Base-by-base conservation (phyloP, 2,888 invertebrate genomes). In the Zygogramma bicolorata region DNA sequence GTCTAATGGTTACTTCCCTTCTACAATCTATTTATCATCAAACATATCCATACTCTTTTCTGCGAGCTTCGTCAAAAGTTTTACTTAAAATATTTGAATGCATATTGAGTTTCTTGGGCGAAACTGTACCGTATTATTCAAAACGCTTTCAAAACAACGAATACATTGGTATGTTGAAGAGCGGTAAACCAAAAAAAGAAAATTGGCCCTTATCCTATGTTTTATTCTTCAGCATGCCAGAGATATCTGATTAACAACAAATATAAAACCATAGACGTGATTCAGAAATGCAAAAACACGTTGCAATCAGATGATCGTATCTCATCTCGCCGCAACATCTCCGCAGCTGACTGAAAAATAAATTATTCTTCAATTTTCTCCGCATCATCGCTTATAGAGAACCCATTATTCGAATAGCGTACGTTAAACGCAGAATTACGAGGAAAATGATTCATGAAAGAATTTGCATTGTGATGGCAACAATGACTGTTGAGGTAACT, bases 401-500 rank as follows among this genome's bases (percentile, higher is more conserved):
- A 59, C 49, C 65, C 57, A 65, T 72, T 68, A 72, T 72, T 68
- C 65, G 18, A 68, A 72, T 69, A 69, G 68, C 42, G 72, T 57
- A 61, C 65, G 67, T 57, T 46, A 61, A 65, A 72, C 68, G 68
- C 27, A 40, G 62, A 72, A 72, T 72, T 69, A 72, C 58, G 18
- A 29, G 68, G 70, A 72, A 74, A 75, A 73, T 76, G 74, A 76
- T 72, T 76, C 74, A 76, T 70, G 70, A 29, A 74, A 71, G 74
- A 76, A 76, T 76, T 70, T 60, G 72, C 70, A 68, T 76, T 74
- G 69, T 63, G 57, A 38, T 46, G 42, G 68, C 38, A 58, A 68
- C 61, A 68, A 70, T 68, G 65, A 70, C 46, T 62, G 60, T 65
- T 57, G 65, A 69, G 61, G 27, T 3, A 25, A 53, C 53, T 53